Conservation (phyloP, 2,113 vertebrate genomes). For the Pagrus major region DNA sequence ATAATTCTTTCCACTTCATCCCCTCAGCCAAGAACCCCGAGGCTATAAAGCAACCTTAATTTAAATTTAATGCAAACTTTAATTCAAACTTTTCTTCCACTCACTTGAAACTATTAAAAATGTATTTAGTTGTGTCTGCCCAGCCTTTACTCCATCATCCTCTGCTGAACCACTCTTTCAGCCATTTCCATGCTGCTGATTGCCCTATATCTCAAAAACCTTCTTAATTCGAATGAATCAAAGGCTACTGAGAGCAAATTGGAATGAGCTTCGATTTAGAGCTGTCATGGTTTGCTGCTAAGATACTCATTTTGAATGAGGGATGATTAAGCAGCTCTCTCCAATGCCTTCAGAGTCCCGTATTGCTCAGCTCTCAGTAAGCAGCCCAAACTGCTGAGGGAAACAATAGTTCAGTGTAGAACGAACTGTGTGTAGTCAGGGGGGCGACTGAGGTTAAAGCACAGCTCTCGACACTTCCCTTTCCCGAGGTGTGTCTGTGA, state of each 20-base stretch:
- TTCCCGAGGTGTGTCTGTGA: constrained; percentile 39
- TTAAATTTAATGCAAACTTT: constrained; percentile 61
- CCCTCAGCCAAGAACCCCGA: constrained; percentile 33
- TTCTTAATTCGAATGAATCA: constrained; percentile 77
- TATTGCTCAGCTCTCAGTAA: constrained; percentile 31
- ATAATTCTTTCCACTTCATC: constrained; percentile 43
- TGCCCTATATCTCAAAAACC: constrained; percentile 71
- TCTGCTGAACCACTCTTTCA: constrained; percentile 56
- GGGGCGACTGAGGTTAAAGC: constrained; percentile 9
- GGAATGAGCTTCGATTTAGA: constrained; percentile 72
- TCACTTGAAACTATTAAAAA: constrained; percentile 65
- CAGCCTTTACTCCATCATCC: constrained; percentile 61
- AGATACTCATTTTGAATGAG: constrained; percentile 75
- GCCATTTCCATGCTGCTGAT: constrained; percentile 68
- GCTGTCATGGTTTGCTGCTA: constrained; percentile 77
- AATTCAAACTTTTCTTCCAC: constrained; percentile 64
- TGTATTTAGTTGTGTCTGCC: constrained; percentile 57
- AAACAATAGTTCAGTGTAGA: constrained; percentile 48
- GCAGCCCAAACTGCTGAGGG: constrained; percentile 49
- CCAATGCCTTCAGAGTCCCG: constrained; percentile 21
- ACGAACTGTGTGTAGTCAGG: constrained; percentile 16
- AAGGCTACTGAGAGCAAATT: constrained; percentile 72
- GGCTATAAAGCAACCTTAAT: constrained; percentile 46
- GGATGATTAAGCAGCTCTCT: constrained; percentile 70
- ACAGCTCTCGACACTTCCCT: constrained; percentile 5